These are phyloP conservation scores for Bembecia ichneumoniformis DNA, from an alignment of 2,888 invertebrate species.

Conservation along the genomic window DNA sequence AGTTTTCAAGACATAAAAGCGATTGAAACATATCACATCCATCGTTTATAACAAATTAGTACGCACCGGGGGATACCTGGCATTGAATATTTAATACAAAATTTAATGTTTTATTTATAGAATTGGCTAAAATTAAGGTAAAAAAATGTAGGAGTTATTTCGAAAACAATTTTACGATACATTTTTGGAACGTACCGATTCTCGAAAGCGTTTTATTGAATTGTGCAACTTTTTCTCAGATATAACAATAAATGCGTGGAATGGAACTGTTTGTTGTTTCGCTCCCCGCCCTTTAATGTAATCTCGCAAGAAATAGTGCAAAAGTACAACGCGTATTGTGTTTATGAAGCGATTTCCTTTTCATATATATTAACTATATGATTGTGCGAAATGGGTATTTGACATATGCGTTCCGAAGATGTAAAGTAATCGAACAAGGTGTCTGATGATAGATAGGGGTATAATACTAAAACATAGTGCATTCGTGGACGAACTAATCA, in stretches of 20 bases:
- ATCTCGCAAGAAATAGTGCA: too few species aligned
- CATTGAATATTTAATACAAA: slow-evolving; percentile 38
- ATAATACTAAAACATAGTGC: slow-evolving; percentile 63
- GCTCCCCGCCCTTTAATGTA: slow-evolving; percentile 4
- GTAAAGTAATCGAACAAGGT: slow-evolving; percentile 39
- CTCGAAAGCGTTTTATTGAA: not conserved
- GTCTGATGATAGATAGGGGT: slow-evolving; percentile 54
- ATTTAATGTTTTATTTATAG: slow-evolving; percentile 43
- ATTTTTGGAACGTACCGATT: slow-evolving; percentile 21
- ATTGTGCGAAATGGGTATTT: slow-evolving; percentile 30
- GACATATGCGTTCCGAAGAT: slow-evolving; percentile 8
- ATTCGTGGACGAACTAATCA: slow-evolving; percentile 64
- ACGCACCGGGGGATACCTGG: slow-evolving; percentile 37
- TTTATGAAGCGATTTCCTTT: slow-evolving; percentile 24
- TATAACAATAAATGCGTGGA: too few species aligned
- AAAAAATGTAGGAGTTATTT: slow-evolving; percentile 41
- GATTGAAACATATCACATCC: slow-evolving; percentile 27
- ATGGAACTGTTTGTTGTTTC: not conserved
- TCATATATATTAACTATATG: slow-evolving; percentile 57
- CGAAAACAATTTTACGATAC: slow-evolving; percentile 34
- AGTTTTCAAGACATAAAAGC: not conserved
- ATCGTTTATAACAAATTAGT: slow-evolving; percentile 28
- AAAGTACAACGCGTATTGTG: too few species aligned
- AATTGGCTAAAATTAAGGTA: slow-evolving; percentile 54
- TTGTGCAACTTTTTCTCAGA: too few species aligned